Evolutionary conservation across 2,888 invertebrate species (phyloP).

Genomic region (Rugalucina vietnamica): DNA sequence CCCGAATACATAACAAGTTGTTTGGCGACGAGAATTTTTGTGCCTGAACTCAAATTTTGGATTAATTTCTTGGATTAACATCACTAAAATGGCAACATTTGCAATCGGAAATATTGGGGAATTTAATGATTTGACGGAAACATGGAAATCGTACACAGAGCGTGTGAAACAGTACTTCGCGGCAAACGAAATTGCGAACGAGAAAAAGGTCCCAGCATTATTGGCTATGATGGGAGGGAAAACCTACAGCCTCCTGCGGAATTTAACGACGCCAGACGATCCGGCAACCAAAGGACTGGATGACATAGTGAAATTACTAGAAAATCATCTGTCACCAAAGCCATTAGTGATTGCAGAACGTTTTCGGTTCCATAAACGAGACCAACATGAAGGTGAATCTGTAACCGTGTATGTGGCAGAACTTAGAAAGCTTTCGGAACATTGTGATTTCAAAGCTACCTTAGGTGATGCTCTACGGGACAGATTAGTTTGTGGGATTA

Average conservation of each 20-base stretch:
- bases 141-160: too few relatives aligned
- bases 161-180: too few relatives aligned
- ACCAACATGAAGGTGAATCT: constrained; percentile 22
- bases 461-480: constrained; percentile 28
- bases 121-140: too few relatives aligned
- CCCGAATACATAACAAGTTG: too few relatives aligned
- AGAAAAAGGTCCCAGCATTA: too few relatives aligned
- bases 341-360: constrained; percentile 28
- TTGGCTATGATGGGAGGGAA: too few relatives aligned
- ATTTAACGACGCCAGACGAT: constrained; percentile 11
- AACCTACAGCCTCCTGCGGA: background rate
- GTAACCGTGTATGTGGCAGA: constrained; percentile 29
- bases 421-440: constrained; percentile 26
- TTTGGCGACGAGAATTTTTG: too few relatives aligned
- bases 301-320: background rate
- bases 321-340: constrained; percentile 26
- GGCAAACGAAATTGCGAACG: too few relatives aligned
- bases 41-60: too few relatives aligned
- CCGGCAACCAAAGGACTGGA: background rate
- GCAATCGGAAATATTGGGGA: too few relatives aligned
- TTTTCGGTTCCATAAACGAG: constrained; percentile 21
- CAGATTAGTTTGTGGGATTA: constrained; percentile 30
- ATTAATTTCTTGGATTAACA: too few relatives aligned
- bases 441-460: constrained; percentile 33
- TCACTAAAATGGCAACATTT: too few relatives aligned